Base-by-base conservation (phyloP, 2,888 invertebrate species). In the Drosophila heteroneura region DNA sequence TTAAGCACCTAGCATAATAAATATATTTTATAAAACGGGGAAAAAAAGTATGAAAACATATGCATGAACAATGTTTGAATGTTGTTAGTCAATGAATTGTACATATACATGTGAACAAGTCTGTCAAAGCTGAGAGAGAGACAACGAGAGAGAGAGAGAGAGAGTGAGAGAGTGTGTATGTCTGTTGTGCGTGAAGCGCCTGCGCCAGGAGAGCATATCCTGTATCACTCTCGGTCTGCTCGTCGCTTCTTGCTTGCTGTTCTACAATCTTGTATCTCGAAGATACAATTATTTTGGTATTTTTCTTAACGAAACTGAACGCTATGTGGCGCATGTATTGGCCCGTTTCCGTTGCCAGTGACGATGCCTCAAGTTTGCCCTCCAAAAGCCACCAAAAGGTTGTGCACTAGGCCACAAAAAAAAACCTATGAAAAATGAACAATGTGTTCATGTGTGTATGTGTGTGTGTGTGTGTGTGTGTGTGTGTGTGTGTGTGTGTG, bases 11-110 rank as follows among this genome's bases (percentile, higher is more conserved):
- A 57, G 30, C 30, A 32, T 35, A 35, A 56, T 10, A 26, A 19
- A 19, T 35, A 35, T 51, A 51, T 10, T 19, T 51, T 19, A 26
- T 16, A 54, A 35, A 19, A 53, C 5, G 5, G 5, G 16, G 3
- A 30, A 32, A 28, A 28, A 32, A n/a, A n/a, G 19, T 28, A 51
- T 30, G 2, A 52, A 52, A 52, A 28, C n/a, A 49, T 26, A 59
- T 44, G n/a, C 32, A 76, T 16, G 47, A 47, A 5, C 81, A 80
- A 78, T 74, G 59, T 83, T 70, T 62, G 70, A 87, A 79, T 86
- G 74, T 87, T 91, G 89, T 90, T 91, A 85, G 86, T 87, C 86
- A 87, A 87, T 87, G 86, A 87, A 91, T 90, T 90, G 74, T 74
- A 85, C 76, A 90, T 83, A 85, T 70, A 72, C 65, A 67, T 63